These are phyloP conservation scores for Picus viridis DNA, from an alignment of 2,797 vertebrate genomes.

Conservation along the genomic window DNA sequence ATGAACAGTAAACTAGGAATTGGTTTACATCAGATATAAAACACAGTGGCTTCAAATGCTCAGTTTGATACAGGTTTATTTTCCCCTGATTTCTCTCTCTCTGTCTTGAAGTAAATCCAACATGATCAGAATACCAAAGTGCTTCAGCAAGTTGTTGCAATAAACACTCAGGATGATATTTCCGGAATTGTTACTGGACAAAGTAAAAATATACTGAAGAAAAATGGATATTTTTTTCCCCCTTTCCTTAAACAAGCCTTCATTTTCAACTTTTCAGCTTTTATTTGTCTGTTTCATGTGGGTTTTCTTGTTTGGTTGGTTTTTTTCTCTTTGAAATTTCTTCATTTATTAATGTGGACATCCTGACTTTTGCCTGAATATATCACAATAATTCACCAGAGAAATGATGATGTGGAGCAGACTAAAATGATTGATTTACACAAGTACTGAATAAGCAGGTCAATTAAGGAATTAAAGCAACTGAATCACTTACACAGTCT, in stretches of 20 bases:
- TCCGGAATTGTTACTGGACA: neutral
- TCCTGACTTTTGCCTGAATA: neutral
- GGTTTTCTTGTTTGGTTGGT: too few species aligned
- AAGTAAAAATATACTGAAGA: neutral
- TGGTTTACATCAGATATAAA: neutral
- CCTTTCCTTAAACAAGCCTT: neutral
- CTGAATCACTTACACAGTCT: neutral
- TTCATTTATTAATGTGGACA: neutral
- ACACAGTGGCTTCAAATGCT: neutral
- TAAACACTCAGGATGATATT: neutral
- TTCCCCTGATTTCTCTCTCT: neutral
- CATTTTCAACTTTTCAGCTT: neutral
- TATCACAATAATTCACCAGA: neutral
- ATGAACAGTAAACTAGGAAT: neutral
- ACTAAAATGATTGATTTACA: neutral
- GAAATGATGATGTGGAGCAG: neutral
- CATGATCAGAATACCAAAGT: neutral
- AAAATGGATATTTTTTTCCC: rapidly evolving
- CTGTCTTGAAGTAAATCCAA: neutral
- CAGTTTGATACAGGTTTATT: neutral
- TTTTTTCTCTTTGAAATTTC: neutral
- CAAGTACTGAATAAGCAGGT: neutral
- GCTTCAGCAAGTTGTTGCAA: neutral
- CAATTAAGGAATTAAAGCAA: neutral
- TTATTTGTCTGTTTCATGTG: too few species aligned